Evolutionary conservation across 2,797 vertebrate genomes (phyloP), one percentile per base, ranked within the genome.

Genomic region (Sebastolobus altivelis): DNA sequence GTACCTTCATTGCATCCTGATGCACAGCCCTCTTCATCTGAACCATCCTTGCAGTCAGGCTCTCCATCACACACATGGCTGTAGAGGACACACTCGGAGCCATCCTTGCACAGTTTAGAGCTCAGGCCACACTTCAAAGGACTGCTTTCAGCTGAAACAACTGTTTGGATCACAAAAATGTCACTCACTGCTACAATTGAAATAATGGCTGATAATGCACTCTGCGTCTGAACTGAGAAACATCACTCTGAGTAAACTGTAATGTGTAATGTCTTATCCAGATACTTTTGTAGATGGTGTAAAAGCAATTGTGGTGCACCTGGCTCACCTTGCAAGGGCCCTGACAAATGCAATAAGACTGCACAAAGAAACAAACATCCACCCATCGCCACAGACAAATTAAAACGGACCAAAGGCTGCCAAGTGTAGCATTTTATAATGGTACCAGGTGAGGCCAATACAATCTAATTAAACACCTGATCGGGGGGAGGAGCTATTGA

Each of bases 31-130:
- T 96, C 93, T 86, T 98, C 97, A 83, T 98, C 97, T 0, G 96
- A 97, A 33, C 95, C 95, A 65, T 97, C 97, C 2, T 3, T 70
- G 74, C 97, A 97, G 91, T 98, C 97, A 0, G 20, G 59, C 52
- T 97, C 95, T 16, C 97, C 97, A 37, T 98, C 96, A 59, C 97
- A 98, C 60, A 96, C 4, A 33, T 94, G 94, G 8, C 81, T 92
- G 56, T 84, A 87, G n/a, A 79, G 79, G 37, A 98, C 65, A 1
- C 97, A 97, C 33, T 94, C 94, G 0, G 79, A 92, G 65, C 95
- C 96, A 1, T 97, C 94, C 2, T 4, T 92, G 88, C 97, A 98
- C 4, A 37, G 85, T 29, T 89, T 65, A 4, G 88, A 94, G 82
- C 82, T 93, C 72, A 83, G 78, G 70, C 40, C 89, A 94, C 90